Evolutionary conservation across 2,113 vertebrate genomes (phyloP), one percentile per base, ranked within the genome.

Genomic region (Aptenodytes patagonicus): DNA sequence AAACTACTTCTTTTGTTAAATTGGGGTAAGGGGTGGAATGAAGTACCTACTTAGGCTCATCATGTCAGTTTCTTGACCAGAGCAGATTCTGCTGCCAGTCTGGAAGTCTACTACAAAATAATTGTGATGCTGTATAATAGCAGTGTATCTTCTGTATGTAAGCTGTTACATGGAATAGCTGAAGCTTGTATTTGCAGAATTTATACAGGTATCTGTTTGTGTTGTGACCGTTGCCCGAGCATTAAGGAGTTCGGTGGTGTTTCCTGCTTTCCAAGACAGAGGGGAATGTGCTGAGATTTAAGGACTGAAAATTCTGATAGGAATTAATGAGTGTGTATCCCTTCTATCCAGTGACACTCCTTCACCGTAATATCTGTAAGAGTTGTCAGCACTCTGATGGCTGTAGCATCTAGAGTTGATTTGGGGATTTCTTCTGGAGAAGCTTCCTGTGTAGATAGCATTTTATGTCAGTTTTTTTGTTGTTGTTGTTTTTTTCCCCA

Each of bases 221-320:
- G n/a, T 38, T 86, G 29, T 82, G 58, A 78, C 29, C 3, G 1
- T 32, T 90, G 29, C 44, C 36, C 26, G 14, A 61, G 36, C 44
- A 24, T 55, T 57, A 44, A 34, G 2, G 2, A 64, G 7, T 83
- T 86, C 0, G 5, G 0, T 90, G 32, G 4, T 54, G 8, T 51
- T 90, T 87, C 19, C 26, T 69, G 1, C 18, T 70, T 87, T 77
- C 38, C 11, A 69, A 65, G 76, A 24, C 26, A 62, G 49, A 58
- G 13, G 28, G 38, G 54, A 6, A 44, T 62, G 31, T 46, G 17
- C 52, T 79, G 71, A 70, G 31, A 55, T 49, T 49, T 32, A 55
- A 69, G 29, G 29, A 16, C 28, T 81, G 51, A 69, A 88, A 92
- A 72, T 66, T 54, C 47, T 73, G 36, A 19, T 6, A 21, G 21